These are phyloP conservation scores for Pteronura brasiliensis DNA, from an alignment of 2,113 vertebrate species.

Conservation along the genomic window DNA sequence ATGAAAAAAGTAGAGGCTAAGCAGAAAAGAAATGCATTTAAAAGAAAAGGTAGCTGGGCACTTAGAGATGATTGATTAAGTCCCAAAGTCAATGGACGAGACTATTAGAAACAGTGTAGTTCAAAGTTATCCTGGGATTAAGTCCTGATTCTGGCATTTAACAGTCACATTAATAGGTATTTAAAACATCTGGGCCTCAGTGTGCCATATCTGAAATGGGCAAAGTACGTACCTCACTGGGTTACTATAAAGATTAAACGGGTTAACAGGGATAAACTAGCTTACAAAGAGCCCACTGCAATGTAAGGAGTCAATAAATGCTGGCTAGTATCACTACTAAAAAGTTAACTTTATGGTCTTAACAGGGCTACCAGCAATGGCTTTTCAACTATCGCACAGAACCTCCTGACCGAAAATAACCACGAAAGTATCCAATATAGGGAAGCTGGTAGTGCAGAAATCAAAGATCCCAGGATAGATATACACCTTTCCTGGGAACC, in stretches of 20 bases:
- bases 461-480: not conserved
- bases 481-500: not conserved
- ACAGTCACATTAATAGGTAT: not conserved
- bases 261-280: conserved; percentile 12
- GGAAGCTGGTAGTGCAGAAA: not conserved
- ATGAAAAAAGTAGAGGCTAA: not conserved
- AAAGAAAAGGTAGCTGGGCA: not conserved
- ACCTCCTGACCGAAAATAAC: not conserved
- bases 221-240: not conserved
- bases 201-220: not conserved
- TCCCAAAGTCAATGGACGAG: not conserved
- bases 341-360: not conserved
- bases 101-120: not conserved
- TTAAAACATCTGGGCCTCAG: not conserved
- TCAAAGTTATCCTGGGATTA: not conserved
- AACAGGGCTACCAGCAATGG: not conserved
- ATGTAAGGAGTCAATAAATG: not conserved
- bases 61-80: not conserved
- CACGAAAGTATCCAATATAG: not conserved
- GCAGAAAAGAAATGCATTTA: not conserved
- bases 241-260: conserved; percentile 21
- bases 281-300: not conserved
- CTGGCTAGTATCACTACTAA: conserved; percentile 9
- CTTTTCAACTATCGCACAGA: not conserved
- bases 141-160: not conserved